phyloP scores from a whole-genome alignment of 1,140 invertebrate genomes.

The Nymphalis io region DNA sequence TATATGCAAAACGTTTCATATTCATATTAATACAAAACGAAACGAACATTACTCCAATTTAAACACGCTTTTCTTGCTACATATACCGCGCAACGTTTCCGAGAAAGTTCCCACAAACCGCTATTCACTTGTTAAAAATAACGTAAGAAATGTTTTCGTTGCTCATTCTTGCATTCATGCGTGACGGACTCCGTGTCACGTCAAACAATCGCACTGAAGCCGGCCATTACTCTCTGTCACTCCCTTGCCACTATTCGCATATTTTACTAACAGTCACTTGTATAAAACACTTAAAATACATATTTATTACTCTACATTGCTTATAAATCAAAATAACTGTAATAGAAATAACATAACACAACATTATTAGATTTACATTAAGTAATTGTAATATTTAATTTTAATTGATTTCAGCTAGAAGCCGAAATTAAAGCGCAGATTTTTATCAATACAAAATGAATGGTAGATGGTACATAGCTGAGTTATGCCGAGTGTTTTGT shows the following conservation, averaged over 20 bases:
- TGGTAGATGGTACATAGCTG: too few relatives aligned
- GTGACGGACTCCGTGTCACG: slow-evolving; percentile 9
- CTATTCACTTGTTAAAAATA: slow-evolving; percentile 8
- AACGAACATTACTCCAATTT: background rate
- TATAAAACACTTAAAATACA: background rate
- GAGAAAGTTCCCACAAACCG: background rate
- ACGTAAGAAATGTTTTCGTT: slow-evolving; percentile 1
- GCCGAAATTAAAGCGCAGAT: too few relatives aligned
- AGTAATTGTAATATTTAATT: too few relatives aligned
- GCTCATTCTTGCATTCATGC: slow-evolving; percentile 18
- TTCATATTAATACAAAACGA: background rate
- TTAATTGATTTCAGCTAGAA: too few relatives aligned
- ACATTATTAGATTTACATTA: too few relatives aligned
- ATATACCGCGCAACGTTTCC: background rate
- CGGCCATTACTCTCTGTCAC: slow-evolving; percentile 23
- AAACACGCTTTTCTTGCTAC: background rate
- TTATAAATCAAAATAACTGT: background rate
- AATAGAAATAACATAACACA: too few relatives aligned
- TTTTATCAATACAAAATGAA: too few relatives aligned
- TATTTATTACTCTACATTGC: background rate
- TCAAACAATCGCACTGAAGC: slow-evolving; percentile 15
- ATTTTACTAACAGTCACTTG: slow-evolving; percentile 7
- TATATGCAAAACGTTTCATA: too few relatives aligned
- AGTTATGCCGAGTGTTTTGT: too few relatives aligned
- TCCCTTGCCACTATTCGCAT: slow-evolving; percentile 18